Percentiles rank a stretch among this genome's conserved stretches.
Conservation (phyloP, 2,113 vertebrate species). For the Chloroceryle aenea region DNA sequence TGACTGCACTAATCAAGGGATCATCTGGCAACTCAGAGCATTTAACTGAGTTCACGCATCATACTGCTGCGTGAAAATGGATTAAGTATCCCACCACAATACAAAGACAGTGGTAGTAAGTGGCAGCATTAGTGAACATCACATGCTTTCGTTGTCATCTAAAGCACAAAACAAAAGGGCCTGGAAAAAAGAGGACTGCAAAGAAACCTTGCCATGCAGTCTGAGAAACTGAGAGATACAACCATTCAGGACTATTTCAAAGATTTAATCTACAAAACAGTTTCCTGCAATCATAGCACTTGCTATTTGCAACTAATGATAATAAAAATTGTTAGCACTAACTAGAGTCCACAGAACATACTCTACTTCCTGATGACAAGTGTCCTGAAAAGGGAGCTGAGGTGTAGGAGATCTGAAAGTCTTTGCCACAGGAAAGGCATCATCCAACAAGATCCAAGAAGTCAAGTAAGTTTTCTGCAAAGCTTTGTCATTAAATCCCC, state of each 20-base stretch:
- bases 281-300: neutral
- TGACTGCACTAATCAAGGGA: slow-evolving; percentile 9
- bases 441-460: neutral
- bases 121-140: neutral
- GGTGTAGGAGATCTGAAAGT: neutral
- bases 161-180: neutral
- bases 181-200: neutral
- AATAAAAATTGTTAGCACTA: neutral
- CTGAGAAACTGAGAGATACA: neutral
- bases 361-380: neutral
- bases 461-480: neutral
- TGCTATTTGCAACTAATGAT: neutral
- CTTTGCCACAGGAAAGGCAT: neutral
- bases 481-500: neutral
- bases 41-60: slow-evolving; percentile 44
- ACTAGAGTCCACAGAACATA: neutral
- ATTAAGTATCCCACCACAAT: slow-evolving; percentile 41
- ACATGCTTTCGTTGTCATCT: neutral
- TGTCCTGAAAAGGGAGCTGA: neutral
- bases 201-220: neutral
- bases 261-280: neutral
- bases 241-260: neutral
- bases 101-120: slow-evolving; percentile 22
- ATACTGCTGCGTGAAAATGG: slow-evolving; percentile 29
- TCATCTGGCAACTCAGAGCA: slow-evolving; percentile 6